Evolutionary conservation across 2,888 invertebrate genomes (phyloP), one percentile per base, ranked within the genome.

Genomic region (Chloroclysta siterata): DNA sequence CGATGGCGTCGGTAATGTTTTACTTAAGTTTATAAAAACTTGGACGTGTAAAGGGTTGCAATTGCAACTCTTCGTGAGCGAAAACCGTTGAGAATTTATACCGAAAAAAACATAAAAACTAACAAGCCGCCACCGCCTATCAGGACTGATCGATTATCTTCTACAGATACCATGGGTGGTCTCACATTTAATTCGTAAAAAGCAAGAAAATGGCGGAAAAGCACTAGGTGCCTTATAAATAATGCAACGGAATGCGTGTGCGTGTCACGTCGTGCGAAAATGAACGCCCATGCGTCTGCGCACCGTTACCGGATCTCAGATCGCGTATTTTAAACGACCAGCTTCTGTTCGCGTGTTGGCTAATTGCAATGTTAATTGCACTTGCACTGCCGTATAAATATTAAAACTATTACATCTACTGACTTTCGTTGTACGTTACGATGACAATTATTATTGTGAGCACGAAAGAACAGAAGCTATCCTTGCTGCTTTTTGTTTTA

Each of bases 121-220:
- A 81, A 81, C 81, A 77, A 79, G 80, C 71, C 62, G 63, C 71
- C 63, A 60, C 69, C 55, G 53, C 48, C 53, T 68, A 72, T 70
- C 71, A 69, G 72, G 70, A 68, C 72, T 60, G 69, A 74, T 73
- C 70, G 72, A 55, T 60, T 59, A 57, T 60, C 71, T 65, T 53
- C 71, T 61, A 66, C 66, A 63, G 69, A 57, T 75, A 70, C 75
- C 71, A 72, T 75, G 80, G 80, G 82, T 83, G 81, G 82, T 80
- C 83, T 61, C 56, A 64, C 55, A 66, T 66, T 66, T 41, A 62
- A 68, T 70, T 70, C 63, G 71, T 70, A 71, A 75, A 81, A 87
- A 80, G 72, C 70, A 68, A 84, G 85, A 85, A 88, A 87, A 89
- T 80, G 81, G 78, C 80, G 85, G 88, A 88, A 90, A 88, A 87